Conservation (phyloP, 1,140 invertebrate species). For the Idris sp. region DNA sequence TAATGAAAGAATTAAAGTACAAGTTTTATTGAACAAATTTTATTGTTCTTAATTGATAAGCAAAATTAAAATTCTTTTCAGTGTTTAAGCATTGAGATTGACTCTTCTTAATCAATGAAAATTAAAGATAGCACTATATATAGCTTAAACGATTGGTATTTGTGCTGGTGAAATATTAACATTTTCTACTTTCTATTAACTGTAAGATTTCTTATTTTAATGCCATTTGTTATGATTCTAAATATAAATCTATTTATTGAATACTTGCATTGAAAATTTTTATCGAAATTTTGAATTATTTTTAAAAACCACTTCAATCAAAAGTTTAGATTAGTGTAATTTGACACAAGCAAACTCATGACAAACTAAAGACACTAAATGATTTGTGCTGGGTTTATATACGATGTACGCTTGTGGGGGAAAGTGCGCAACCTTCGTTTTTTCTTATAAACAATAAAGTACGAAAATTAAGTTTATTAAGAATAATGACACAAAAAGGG, state of each 20-base stretch:
- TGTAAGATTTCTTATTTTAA: not conserved
- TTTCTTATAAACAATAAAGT: constrained; percentile 29
- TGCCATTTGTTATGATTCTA: too few species aligned
- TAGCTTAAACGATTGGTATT: constrained; percentile 21
- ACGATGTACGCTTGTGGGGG: constrained; percentile 25
- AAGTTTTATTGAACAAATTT: too few species aligned
- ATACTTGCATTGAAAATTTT: constrained; percentile 3
- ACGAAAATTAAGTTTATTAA: too few species aligned
- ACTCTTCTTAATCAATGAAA: constrained; percentile 21
- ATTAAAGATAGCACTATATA: constrained; percentile 26
- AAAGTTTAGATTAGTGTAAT: constrained; percentile 17
- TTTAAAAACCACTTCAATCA: too few species aligned
- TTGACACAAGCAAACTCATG: constrained; percentile 21
- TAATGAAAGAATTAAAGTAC: too few species aligned
- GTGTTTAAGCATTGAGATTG: too few species aligned
- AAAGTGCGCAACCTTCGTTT: constrained; percentile 52
- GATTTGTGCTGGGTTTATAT: constrained; percentile 30
- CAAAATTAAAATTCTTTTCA: not conserved
- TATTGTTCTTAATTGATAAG: too few species aligned
- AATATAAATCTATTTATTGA: too few species aligned
- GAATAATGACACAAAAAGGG: too few species aligned
- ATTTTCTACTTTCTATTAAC: constrained; percentile 8
- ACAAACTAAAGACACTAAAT: constrained; percentile 31
- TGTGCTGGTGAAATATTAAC: constrained; percentile 22
- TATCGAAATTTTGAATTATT: constrained; percentile 24